Base-by-base conservation (phyloP, 2,888 invertebrate species). In the Drosophila picticornis region DNA sequence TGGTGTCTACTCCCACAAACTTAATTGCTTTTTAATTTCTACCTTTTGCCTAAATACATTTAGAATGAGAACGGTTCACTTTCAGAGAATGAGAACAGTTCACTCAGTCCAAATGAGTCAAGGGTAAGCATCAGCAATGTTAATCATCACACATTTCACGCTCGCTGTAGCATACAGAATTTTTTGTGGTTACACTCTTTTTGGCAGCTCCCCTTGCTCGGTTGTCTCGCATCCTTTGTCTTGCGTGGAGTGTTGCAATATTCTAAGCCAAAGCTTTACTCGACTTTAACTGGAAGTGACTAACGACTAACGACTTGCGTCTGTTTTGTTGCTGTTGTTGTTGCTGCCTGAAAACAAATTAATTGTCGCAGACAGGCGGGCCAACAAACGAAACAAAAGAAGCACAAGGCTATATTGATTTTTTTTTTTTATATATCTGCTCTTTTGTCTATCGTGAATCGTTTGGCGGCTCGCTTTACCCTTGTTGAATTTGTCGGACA, bases 211-310 rank as follows among this genome's bases (percentile, higher is more conserved):
- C 61, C 22, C 67, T 64, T 65, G 63, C 40, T 48, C 40, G 19
- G n/a, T 36, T 36, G 38, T 25, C 53, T 60, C 43, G 46, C 56
- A 56, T 64, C 50, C 66, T 63, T 60, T 75, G 58, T 65, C 57
- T 57, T 46, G 46, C 52, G 56, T 27, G 13, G n/a, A 48, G 46
- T 76, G 62, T 79, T 88, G 87, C 84, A 74, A 86, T 81, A 80
- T 77, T 81, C 88, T 80, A 86, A 78, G 81, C 84, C 73, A 68
- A 61, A 70, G 85, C 88, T 83, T 86, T 87, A 89, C 89, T 87
- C 84, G 75, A 74, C 83, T 84, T 89, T 88, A 86, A 80, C 85
- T 86, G 88, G 88, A 89, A 86, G 85, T 86, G 85, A 83, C 85
- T 88, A 87, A 87, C 84, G 84, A 87, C 87, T 86, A 87, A 86